Evolutionary conservation across 37 sponge, comb jelly and placozoan genomes (phyloP).

Genomic region (Agelas oroides): DNA sequence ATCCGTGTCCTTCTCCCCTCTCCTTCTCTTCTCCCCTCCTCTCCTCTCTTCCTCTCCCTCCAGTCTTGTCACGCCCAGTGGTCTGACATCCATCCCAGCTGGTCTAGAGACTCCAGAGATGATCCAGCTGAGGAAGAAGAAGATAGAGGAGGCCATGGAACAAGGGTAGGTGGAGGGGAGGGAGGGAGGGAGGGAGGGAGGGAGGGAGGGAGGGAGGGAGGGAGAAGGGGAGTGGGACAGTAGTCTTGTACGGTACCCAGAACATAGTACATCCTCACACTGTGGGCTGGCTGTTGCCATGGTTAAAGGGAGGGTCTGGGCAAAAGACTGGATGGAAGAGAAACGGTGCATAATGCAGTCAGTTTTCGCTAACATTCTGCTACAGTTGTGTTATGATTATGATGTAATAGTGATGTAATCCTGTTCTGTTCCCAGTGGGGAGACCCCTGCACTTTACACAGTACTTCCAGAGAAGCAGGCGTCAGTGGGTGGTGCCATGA

Average conservation of each 20-base stretch:
- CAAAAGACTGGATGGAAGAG: too few relatives aligned
- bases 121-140: slow-evolving; percentile 96
- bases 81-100: slow-evolving; percentile 95
- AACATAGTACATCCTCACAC: too few relatives aligned
- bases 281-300: too few relatives aligned
- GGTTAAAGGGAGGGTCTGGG: too few relatives aligned
- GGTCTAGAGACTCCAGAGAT: slow-evolving; percentile 98
- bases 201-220: not conserved
- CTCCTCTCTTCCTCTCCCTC: not conserved
- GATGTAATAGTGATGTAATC: not conserved
- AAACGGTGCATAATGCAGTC: too few relatives aligned
- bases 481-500: slow-evolving; percentile 80
- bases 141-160: slow-evolving; percentile 93
- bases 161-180: slow-evolving; percentile 87
- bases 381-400: not conserved
- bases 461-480: slow-evolving; percentile 92
- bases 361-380: not conserved
- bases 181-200: not conserved
- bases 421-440: slow-evolving; percentile 60
- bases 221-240: not conserved
- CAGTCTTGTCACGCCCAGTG: slow-evolving; percentile 96
- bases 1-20: too few relatives aligned
- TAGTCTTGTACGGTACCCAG: too few relatives aligned
- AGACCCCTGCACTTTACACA: slow-evolving; percentile 92
- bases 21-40: too few relatives aligned